phyloP scores from a whole-genome alignment of 2,888 invertebrate genomes.

The Rotaria macrura region DNA sequence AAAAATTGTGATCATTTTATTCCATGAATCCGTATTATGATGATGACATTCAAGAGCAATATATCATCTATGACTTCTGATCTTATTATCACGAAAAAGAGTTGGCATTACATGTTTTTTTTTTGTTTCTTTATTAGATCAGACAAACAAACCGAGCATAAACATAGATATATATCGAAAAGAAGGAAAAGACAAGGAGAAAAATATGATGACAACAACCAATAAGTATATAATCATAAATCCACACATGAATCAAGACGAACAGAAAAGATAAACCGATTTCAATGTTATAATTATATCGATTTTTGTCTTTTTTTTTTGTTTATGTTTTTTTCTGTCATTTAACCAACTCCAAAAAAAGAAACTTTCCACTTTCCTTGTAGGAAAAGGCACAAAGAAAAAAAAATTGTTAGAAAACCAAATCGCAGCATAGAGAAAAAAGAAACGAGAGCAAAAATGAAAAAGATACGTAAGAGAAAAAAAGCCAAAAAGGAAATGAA shows the following conservation, averaged over 20 bases:
- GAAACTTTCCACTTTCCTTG: no score
- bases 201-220: neutral
- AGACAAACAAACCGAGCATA: constrained; percentile 15
- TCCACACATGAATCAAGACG: neutral
- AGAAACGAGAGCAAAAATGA: neutral
- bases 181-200: neutral
- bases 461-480: neutral
- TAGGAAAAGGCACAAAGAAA: neutral
- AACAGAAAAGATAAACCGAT: neutral
- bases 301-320: neutral
- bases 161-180: neutral
- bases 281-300: neutral
- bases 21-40: neutral
- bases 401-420: neutral
- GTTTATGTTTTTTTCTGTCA: no score
- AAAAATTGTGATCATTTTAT: neutral
- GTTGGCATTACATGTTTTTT: neutral
- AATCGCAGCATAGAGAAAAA: neutral
- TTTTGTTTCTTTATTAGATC: constrained; percentile 7
- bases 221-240: neutral
- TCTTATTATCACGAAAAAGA: neutral
- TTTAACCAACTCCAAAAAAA: no score
- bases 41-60: neutral
- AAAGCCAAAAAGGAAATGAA: neutral
- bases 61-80: neutral